Percentiles rank a stretch among this genome's conserved stretches.
These are phyloP conservation scores for Drosophila hydei DNA, from an alignment of 1,140 invertebrate species.

Conservation along the genomic window DNA sequence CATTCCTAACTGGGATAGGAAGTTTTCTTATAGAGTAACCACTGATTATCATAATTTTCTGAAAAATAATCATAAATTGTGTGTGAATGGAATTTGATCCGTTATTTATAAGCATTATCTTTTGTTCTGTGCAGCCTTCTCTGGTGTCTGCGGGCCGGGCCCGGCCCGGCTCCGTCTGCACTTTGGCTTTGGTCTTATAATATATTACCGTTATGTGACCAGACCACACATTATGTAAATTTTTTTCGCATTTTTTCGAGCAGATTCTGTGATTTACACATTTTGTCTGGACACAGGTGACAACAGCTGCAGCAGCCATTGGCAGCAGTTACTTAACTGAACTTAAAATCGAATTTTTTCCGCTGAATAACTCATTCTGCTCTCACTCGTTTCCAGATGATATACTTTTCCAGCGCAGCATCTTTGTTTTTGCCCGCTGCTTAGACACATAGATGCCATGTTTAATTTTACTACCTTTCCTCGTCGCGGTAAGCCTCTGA, in stretches of 20 bases:
- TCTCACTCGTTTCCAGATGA: conserved; percentile 28
- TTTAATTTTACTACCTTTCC: conserved; percentile 65
- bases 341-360: conserved; percentile 24
- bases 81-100: conserved; percentile 79
- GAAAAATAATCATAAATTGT: conserved; percentile 71
- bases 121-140: conserved; percentile 29
- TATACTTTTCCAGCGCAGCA: conserved; percentile 32
- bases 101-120: conserved; percentile 69
- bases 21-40: conserved; percentile 56
- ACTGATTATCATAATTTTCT: conserved; percentile 71
- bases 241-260: conserved; percentile 18
- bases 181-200: conserved; percentile 22
- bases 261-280: conserved; percentile 61
- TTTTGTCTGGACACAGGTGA: conserved; percentile 65
- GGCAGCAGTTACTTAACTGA: conserved; percentile 46
- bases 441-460: conserved; percentile 28
- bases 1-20: conserved; percentile 29
- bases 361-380: conserved; percentile 36
- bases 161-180: conserved; percentile 15
- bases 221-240: conserved; percentile 78
- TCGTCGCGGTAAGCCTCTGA: conserved; percentile 53
- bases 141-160: conserved; percentile 58
- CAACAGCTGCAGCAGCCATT: conserved; percentile 56
- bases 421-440: conserved; percentile 35
- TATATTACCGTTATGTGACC: conserved; percentile 75